Percentiles rank a stretch among this genome's conserved stretches.
Evolutionary conservation across 1,140 invertebrate species (phyloP).

Genomic region (Tenebrio molitor): DNA sequence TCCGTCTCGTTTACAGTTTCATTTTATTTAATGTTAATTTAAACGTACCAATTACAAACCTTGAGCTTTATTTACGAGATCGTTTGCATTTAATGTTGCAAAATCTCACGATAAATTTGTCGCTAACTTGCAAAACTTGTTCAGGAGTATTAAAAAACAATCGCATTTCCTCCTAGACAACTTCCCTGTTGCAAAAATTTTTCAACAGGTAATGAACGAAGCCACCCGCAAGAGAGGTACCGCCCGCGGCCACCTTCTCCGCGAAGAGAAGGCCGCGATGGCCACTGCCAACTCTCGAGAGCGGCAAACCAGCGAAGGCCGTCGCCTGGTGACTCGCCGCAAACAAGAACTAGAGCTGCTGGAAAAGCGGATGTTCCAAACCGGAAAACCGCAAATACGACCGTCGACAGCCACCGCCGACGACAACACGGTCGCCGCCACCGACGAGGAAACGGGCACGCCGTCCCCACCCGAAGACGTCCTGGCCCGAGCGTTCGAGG

Average conservation of each 20-base stretch:
- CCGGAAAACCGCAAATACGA: slow-evolving; percentile 52
- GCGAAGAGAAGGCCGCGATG: slow-evolving; percentile 76
- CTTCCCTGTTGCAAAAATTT: too few relatives aligned
- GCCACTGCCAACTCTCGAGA: slow-evolving; percentile 75
- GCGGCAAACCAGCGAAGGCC: slow-evolving; percentile 73
- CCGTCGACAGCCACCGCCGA: slow-evolving; percentile 64
- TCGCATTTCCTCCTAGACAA: too few relatives aligned
- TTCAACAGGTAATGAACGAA: slow-evolving; percentile 66
- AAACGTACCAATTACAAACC: too few relatives aligned
- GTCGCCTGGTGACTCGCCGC: slow-evolving; percentile 76
- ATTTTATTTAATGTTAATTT: too few relatives aligned
- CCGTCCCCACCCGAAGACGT: slow-evolving; percentile 66
- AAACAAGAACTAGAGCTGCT: slow-evolving; percentile 78
- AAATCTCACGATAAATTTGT: too few relatives aligned
- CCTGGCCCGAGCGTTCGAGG: slow-evolving; percentile 79
- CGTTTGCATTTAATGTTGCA: too few relatives aligned
- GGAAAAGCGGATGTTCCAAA: slow-evolving; percentile 78
- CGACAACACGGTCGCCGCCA: slow-evolving; percentile 60
- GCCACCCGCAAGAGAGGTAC: slow-evolving; percentile 77
- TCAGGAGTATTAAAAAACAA: too few relatives aligned
- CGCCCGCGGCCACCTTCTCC: slow-evolving; percentile 74
- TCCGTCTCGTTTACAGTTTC: too few relatives aligned
- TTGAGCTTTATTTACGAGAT: too few relatives aligned
- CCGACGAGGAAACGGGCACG: slow-evolving; percentile 60
- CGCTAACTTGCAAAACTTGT: too few relatives aligned